Evolutionary conservation across 2,888 invertebrate genomes (phyloP), one percentile per base, ranked within the genome.

Genomic region (Drosophila seclusa): DNA sequence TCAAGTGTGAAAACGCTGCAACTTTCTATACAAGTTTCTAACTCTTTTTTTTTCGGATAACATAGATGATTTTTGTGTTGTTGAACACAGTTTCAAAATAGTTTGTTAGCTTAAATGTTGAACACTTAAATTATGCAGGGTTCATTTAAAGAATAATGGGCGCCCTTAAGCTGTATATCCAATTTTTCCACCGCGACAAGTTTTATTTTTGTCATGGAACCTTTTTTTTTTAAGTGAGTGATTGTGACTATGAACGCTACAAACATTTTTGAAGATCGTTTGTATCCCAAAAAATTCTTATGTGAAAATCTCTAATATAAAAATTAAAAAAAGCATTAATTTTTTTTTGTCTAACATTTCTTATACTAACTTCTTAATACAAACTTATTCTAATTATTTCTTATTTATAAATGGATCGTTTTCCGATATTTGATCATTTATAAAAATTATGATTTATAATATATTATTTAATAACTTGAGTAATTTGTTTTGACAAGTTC

Each of bases 11-110:
- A 53, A 18, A 29, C 59, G 42, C 54, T 60, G 57, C 45, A 76
- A 76, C 78, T 78, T 78, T 78, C 80, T 80, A 67, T 52, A 57
- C 40, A 50, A 62, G 55, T 45, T 76, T 70, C 27, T 64, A 64
- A 42, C 24, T 16, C 34, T 29, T 38, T 45, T 45, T 29, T 34
- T 49, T 57, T 34, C 32, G n/a, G 24, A 21, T 21, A 49, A 53
- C 34, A 34, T 40, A 50, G 48, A 34, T 34, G 32, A 8, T 49
- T 4, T 32, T 16, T 2, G 38, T 64, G 3, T 31, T 31, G 18
- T 24, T n/a, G 18, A 27, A 21, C 38, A 32, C 18, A 11, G 2
- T n/a, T 31, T 38, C 4, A 11, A 45, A 21, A 24, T 11, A 58
- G 24, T 27, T 31, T 42, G 11, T 21, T 42, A 16, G 18, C 27